Percentiles rank a stretch among this genome's conserved stretches.
Conservation (phyloP, 92 coral and sea anemone genomes). For the Anthopleura xanthogrammica region DNA sequence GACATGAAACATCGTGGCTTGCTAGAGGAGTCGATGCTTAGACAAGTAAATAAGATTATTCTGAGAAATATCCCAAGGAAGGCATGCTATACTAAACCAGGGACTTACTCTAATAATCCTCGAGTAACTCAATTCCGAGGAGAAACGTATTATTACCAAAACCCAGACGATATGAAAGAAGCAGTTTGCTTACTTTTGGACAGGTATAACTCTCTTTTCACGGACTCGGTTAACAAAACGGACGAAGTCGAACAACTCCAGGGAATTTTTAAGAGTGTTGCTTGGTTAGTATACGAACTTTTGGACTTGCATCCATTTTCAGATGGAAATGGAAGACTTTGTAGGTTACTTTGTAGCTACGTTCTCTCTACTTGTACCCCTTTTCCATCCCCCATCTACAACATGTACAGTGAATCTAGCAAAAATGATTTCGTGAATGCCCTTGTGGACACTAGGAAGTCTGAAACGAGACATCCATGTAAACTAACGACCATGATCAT, state of each 20-base stretch:
- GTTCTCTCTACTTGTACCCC: slow-evolving; percentile 62
- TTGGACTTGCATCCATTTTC: slow-evolving; percentile 89
- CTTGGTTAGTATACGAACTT: slow-evolving; percentile 74
- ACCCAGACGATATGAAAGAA: slow-evolving; percentile 63
- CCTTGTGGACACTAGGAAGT: slow-evolving; percentile 70
- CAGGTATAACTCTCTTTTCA: slow-evolving; percentile 55
- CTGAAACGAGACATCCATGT: slow-evolving; percentile 44
- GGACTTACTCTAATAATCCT: slow-evolving; percentile 42
- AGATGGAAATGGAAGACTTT: slow-evolving; percentile 89
- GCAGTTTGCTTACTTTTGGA: slow-evolving; percentile 61
- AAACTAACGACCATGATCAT: slow-evolving; percentile 80
- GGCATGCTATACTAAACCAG: slow-evolving; percentile 50
- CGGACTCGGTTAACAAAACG: slow-evolving; percentile 20
- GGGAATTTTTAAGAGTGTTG: slow-evolving; percentile 62
- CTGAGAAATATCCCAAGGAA: slow-evolving; percentile 32
- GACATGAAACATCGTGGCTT: slow-evolving; percentile 36
- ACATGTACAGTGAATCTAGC: slow-evolving; percentile 71
- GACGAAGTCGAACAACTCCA: slow-evolving; percentile 24
- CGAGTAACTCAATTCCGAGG: slow-evolving; percentile 56
- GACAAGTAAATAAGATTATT: slow-evolving; percentile 51
- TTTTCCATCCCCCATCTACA: slow-evolving; percentile 87
- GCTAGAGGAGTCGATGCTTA: slow-evolving; percentile 40
- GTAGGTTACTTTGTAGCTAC: slow-evolving; percentile 82
- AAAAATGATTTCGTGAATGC: slow-evolving; percentile 66
- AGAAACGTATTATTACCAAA: slow-evolving; percentile 57